Base-by-base conservation (phyloP, 1,140 invertebrate genomes). In the Aphidius ervi region DNA sequence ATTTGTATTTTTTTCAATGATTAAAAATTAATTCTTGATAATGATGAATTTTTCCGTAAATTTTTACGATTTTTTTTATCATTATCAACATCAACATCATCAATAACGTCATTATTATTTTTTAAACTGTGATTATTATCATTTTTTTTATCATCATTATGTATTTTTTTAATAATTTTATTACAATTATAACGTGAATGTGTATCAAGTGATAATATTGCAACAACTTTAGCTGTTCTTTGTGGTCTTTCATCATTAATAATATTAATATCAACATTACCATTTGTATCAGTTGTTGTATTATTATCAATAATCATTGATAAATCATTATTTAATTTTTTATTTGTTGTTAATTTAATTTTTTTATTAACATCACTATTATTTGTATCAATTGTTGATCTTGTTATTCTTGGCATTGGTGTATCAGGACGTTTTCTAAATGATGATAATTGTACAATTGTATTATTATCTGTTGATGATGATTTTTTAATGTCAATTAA, bases 191-290 rank as follows among this genome's bases (percentile, higher is more conserved):
- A 67, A 7, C 65, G 63, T 9, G 55, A 67, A 3, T 65, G 68
- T 3, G 74, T 73, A 40, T 79, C 78, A 0, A 80, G 46, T 9
- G 66, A 76, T 1, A 78, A 62, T 47, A 76, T 78, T 2, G 78
- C 76, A 4, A 79, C 74, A 6, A 78, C 76, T 46, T 80, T 80
- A 0, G 76, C 78, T 0, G 76, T 78, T 40, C 76, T 67, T 31
- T 78, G 78, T 1, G 76, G 78, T 53, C 69, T 76, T 8, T 78
- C 75, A 8, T 59, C 52, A 5, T 10, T 31, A 10, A 59, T 47
- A 7, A 7, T 9, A 43, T 67, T 67, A 0, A 62, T 53, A 1
- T 56, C 63, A 4, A 70, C 59, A 55, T 74, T 73, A 0, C 70
- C 72, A 43, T 74, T 74, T 5, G 72, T 67, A 48, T 74, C 70